Base-by-base conservation (phyloP, 1,140 invertebrate genomes). In the Aphelenchoides avenae region DNA sequence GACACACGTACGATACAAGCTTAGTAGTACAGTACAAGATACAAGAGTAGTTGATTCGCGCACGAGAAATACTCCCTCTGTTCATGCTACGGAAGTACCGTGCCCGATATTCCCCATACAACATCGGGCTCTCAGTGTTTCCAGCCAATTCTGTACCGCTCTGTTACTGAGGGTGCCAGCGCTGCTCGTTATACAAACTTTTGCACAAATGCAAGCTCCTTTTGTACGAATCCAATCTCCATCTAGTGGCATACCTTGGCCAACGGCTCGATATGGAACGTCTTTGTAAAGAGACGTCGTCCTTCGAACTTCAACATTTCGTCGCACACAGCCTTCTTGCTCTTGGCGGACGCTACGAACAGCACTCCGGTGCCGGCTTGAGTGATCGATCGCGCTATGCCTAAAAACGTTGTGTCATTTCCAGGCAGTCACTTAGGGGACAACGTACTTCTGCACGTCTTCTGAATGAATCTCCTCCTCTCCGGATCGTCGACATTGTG, bases 401-500 rank as follows among this genome's bases (percentile, higher is more conserved):
- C 63, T 64, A 18, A 52, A 66, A n/a, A 22, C 5, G 31, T n/a
- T 22, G 5, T 18, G 9, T 24, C 15, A 52, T 11, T 5, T 39
- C 24, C 37, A 18, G 15, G 37, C 37, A 7, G 37, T 20, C 34
- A 13, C 30, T 22, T 15, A 39, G 30, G n/a, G 5, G 15, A 29
- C 18, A 24, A 40, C 57, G 43, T 13, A 69, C 64, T 52, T 26
- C 41, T 55, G 11, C 65, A 72, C 18, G 54, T 41, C 52, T 70
- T 68, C 11, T 55, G 47, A n/a, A 66, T 60, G 26, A 60, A 66
- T 15, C 54, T 50, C 5, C 44, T 42, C 7, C 66, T 15, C 29
- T 69, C 69, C 42, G 69, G 66, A 5, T 70, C 69, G 15, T 69
- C 68, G 6, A 60, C 34, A 26, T 51, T 49, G 4, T 43, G 22